Evolutionary conservation across 2,888 invertebrate genomes (phyloP), one percentile per base, ranked within the genome.

Genomic region (Apantesis nais): DNA sequence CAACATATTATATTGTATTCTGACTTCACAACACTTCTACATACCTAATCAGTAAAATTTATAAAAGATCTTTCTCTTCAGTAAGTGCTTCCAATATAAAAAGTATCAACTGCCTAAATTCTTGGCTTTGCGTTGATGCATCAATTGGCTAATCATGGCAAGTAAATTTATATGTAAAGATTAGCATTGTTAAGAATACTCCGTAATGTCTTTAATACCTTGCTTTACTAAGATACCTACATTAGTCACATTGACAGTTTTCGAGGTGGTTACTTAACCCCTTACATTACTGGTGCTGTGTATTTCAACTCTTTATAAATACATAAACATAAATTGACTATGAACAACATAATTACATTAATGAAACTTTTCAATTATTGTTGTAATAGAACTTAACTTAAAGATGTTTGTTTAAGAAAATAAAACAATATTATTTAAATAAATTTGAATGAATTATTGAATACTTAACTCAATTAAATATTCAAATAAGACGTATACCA

Each of bases 401-500:
- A 14, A 16, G 16, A 64, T 58, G 68, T 64, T 58, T 34, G 34
- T 31, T 68, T 66, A 37, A 31, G n/a, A 22, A 39, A 39, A 31
- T n/a, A n/a, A 68, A 68, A 55, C 41, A n/a, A 68, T 58, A 41
- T 31, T 7, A 58, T 63, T 41, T 55, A 58, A 63, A 68, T 68
- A 68, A 58, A 41, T 58, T 68, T 68, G 52, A 68, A 64, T 68
- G 58, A 58, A 63, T 64, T 63, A 68, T 22, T 63, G 34, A n/a
- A n/a, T 52, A 65, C 48, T 65, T 65, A 66, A 66, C 73, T 67
- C 66, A 73, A 79, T 74, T 69, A 64, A 70, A 66, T 55, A 71
- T 74, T 80, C 62, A 62, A 80, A 80, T 71, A 37, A 63, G 39
- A 72, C 37, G 64, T 67, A 66, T 64, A 29, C 68, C 79, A 79